phyloP scores from a whole-genome alignment of 1,140 invertebrate genomes.

The Phymorhynchus buccinoides region DNA sequence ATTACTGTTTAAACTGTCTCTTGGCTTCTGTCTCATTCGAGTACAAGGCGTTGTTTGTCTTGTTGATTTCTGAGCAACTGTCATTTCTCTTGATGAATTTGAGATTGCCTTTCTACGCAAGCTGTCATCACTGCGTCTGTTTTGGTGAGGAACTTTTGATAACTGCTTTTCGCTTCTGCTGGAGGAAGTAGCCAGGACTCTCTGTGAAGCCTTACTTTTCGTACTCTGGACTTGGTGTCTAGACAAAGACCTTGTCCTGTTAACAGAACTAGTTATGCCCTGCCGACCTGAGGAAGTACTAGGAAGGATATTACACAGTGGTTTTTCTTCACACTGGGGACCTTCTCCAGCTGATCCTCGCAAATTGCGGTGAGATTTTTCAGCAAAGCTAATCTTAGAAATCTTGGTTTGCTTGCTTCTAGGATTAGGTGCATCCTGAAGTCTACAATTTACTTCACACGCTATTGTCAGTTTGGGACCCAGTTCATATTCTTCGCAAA shows the following conservation, averaged over 20 bases:
- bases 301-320: background rate
- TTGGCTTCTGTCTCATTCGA: background rate
- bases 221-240: no score
- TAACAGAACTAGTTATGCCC: background rate
- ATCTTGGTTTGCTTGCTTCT: conserved; percentile 6
- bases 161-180: background rate
- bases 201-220: no score
- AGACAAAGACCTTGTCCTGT: background rate
- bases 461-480: background rate
- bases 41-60: background rate
- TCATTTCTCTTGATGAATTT: background rate
- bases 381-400: no score
- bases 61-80: background rate
- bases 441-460: background rate
- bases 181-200: background rate
- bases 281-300: background rate
- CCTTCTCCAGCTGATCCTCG: conserved; percentile 11
- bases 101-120: background rate
- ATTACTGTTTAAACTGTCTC: background rate
- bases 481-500: background rate
- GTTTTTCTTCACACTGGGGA: background rate
- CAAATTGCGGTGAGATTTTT: no score
- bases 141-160: background rate
- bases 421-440: background rate
- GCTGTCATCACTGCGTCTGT: background rate